phyloP scores from a whole-genome alignment of 2,797 vertebrate species.

The Oreochromis grahami region DNA sequence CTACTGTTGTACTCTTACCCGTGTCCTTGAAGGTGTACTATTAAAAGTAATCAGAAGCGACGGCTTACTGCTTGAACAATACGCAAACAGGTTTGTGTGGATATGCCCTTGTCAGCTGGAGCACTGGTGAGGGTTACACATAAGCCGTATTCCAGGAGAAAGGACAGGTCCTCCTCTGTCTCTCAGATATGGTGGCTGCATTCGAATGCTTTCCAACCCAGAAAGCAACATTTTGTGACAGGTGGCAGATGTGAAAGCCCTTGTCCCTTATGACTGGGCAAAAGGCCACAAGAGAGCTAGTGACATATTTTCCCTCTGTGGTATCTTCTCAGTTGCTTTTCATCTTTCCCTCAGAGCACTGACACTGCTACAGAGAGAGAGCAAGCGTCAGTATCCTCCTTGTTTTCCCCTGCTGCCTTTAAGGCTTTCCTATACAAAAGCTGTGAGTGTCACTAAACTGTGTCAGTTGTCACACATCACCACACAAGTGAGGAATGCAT shows the following conservation, averaged over 20 bases:
- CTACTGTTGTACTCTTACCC: background rate
- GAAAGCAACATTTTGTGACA: constrained; percentile 55
- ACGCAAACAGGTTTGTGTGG: background rate
- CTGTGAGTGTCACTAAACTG: constrained; percentile 63
- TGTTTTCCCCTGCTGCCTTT: constrained; percentile 42
- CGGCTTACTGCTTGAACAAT: background rate
- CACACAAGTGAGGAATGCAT: constrained; percentile 56
- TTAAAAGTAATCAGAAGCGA: background rate
- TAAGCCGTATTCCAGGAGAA: background rate
- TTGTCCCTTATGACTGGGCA: constrained; percentile 44
- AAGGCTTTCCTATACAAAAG: constrained; percentile 56
- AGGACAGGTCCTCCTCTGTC: background rate
- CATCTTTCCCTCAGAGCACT: constrained; percentile 25
- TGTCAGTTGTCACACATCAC: constrained; percentile 71
- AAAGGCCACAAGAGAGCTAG: constrained; percentile 37
- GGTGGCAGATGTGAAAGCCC: constrained; percentile 31
- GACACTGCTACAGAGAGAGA: constrained; percentile 20
- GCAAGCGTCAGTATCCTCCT: constrained; percentile 34
- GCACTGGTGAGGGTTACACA: background rate
- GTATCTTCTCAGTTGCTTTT: constrained; percentile 28
- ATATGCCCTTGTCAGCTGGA: background rate
- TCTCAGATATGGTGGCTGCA: background rate
- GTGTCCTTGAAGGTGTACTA: background rate
- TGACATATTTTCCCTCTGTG: constrained; percentile 33
- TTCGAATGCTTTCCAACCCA: constrained; percentile 26